Conservation (phyloP, 2,113 vertebrate species). For the Tenebrosternarchus preto region DNA sequence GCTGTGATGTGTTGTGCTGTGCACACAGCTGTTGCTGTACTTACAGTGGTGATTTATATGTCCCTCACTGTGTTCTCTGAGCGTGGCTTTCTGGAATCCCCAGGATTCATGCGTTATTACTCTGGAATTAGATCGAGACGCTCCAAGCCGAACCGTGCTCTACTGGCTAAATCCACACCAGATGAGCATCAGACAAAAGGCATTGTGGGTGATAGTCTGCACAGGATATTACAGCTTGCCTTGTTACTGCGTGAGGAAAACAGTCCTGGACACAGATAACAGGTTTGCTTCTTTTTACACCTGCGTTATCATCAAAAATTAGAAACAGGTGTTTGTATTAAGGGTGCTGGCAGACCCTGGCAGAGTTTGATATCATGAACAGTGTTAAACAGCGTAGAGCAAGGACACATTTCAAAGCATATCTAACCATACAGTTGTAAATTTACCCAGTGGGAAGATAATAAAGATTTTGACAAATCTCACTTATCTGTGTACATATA, state of each 20-base stretch:
- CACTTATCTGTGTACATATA: neutral
- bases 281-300: conserved; percentile 47
- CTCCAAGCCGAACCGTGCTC: conserved; percentile 1
- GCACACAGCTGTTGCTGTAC: conserved; percentile 63
- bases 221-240: conserved; percentile 52
- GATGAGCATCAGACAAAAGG: conserved; percentile 48
- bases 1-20: conserved; percentile 9
- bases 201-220: conserved; percentile 53
- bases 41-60: conserved; percentile 52
- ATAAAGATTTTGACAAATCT: neutral
- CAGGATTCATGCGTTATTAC: conserved; percentile 37
- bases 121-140: conserved; percentile 33
- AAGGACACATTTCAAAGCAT: neutral
- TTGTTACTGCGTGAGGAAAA: conserved; percentile 42
- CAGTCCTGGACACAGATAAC: conserved; percentile 29
- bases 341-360: conserved; percentile 16
- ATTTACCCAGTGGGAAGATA: neutral
- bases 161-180: conserved; percentile 37
- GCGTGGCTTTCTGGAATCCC: conserved; percentile 25
- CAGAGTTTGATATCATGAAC: neutral
- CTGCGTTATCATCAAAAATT: conserved; percentile 46
- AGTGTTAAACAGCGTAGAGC: neutral
- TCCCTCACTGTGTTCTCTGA: conserved; percentile 2
- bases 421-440: neutral
- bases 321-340: conserved; percentile 54